These are phyloP conservation scores for Daptonema setosum DNA, from an alignment of 2,888 invertebrate species.

Conservation along the genomic window DNA sequence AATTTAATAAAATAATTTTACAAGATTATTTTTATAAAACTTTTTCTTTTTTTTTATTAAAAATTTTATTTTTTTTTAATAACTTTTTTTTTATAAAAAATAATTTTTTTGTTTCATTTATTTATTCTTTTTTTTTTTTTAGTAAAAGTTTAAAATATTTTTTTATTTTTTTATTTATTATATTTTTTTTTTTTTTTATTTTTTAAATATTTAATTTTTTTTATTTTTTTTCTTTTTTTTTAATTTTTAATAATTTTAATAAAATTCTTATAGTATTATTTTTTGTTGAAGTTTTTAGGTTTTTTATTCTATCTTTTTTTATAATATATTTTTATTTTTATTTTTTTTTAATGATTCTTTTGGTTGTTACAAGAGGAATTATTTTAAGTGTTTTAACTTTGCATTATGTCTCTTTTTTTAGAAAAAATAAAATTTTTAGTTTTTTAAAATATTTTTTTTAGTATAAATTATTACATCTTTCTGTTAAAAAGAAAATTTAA, in stretches of 20 bases:
- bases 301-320: slow-evolving; percentile 14
- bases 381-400: slow-evolving; percentile 2
- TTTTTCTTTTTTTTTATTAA: slow-evolving; percentile 13
- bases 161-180: slow-evolving; percentile 7
- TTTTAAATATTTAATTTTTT: slow-evolving; percentile 9
- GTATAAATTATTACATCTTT: slow-evolving; percentile 6
- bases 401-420: slow-evolving; percentile 8
- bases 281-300: slow-evolving; percentile 10
- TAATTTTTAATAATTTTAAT: slow-evolving; percentile 2
- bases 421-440: slow-evolving; percentile 9
- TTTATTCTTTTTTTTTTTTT: slow-evolving; percentile 13
- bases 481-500: background rate
- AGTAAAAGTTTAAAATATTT: slow-evolving; percentile 2
- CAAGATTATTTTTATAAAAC: slow-evolving; percentile 15
- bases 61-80: slow-evolving; percentile 13
- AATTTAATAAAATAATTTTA: slow-evolving; percentile 14
- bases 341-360: slow-evolving; percentile 9
- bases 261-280: slow-evolving; percentile 6
- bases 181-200: slow-evolving; percentile 5
- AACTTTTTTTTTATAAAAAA: slow-evolving; percentile 13
- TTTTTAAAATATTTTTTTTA: slow-evolving; percentile 11
- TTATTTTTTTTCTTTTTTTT: slow-evolving; percentile 5
- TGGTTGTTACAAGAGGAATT: slow-evolving; percentile 1
- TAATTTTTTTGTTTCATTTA: slow-evolving; percentile 15
- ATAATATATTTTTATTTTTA: background rate